Evolutionary conservation across 30 jellyfish, hydroid and myxozoan genomes (phyloP), one percentile per base, ranked within the genome.

Genomic region (Rhopilema esculentum): DNA sequence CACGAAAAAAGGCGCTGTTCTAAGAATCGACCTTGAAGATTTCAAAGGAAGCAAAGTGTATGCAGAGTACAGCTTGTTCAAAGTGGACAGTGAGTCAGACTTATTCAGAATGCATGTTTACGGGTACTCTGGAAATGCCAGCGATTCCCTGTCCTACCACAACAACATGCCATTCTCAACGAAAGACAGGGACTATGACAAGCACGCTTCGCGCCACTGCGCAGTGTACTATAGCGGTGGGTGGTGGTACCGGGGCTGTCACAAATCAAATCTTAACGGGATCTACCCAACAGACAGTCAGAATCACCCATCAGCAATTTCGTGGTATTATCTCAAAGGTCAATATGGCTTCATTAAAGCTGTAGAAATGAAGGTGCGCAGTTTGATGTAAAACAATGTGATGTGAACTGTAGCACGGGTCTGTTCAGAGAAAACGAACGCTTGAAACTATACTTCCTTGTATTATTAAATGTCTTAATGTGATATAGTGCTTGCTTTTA

Each of bases 201-300:
- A 82, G 69, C 82, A 24, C 82, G 64, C 30, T 18, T 22, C 84
- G 27, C 33, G 0, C 22, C 83, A 85, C 40, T 73, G 93, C 69
- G 93, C 93, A 22, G 76, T 28, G 29, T 16, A 32, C 49, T 50
- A 50, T 82, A 85, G 70, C 28, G 93, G 86, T 63, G 92, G 79
- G 9, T 83, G 92, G 92, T 83, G 92, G 92, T 83, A 69, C 64
- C 49, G 78, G 31, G 72, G 83, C 84, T 85, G 93, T 65, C 77
- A 15, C 27, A 20, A 85, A 26, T 70, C 88, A 21, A 85, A 85
- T 26, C 83, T 85, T 20, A 85, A 85, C 19, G 93, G 89, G 22
- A 9, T 40, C 77, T 74, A 85, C 49, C 90, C 90, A 30, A 69
- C 77, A 24, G 65, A 49, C 53, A 64, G 90, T 33, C 82, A 65